Percentiles rank a stretch among this genome's conserved stretches.
phyloP scores from a whole-genome alignment of 2,888 invertebrate species.

The Emmelina monodactyla region DNA sequence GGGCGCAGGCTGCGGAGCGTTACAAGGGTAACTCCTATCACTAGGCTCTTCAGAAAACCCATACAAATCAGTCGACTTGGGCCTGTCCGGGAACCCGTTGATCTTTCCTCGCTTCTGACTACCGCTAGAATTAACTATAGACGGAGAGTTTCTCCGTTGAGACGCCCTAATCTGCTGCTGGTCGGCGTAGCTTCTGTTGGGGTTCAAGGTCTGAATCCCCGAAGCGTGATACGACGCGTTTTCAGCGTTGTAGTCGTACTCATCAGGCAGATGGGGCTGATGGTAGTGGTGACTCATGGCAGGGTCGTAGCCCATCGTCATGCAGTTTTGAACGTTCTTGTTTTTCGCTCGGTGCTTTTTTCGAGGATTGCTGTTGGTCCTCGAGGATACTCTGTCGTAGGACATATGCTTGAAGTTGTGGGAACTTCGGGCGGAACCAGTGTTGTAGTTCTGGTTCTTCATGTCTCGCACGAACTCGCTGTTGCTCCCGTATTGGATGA shows the following conservation, averaged over 20 bases:
- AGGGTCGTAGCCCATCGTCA: conserved; percentile 68
- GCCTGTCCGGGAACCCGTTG: conserved; percentile 68
- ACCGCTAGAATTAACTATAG: conserved; percentile 52
- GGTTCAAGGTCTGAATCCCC: conserved; percentile 57
- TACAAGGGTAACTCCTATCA: conserved; percentile 49
- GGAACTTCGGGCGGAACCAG: conserved; percentile 54
- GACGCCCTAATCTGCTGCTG: conserved; percentile 45
- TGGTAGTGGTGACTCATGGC: conserved; percentile 57
- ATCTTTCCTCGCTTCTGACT: conserved; percentile 59
- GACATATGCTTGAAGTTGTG: conserved; percentile 64
- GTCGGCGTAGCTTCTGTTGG: conserved; percentile 59
- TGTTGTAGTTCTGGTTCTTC: conserved; percentile 64
- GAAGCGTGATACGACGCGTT: conserved; percentile 61
- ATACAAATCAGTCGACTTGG: conserved; percentile 68
- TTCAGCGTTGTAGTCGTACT: conserved; percentile 55
- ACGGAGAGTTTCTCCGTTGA: conserved; percentile 53
- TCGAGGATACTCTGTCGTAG: conserved; percentile 54
- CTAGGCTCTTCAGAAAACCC: conserved; percentile 61
- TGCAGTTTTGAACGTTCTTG: conserved; percentile 63
- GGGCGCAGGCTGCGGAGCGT: conserved; percentile 57
- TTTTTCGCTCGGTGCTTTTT: conserved; percentile 59
- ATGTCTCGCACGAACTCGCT: conserved; percentile 57
- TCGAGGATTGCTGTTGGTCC: conserved; percentile 60
- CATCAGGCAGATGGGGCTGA: conserved; percentile 60
- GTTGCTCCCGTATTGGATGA: conserved; percentile 60